Percentiles rank a stretch among this genome's conserved stretches.
phyloP scores from a whole-genome alignment of 2,113 vertebrate species.

The Alectura lathami region DNA sequence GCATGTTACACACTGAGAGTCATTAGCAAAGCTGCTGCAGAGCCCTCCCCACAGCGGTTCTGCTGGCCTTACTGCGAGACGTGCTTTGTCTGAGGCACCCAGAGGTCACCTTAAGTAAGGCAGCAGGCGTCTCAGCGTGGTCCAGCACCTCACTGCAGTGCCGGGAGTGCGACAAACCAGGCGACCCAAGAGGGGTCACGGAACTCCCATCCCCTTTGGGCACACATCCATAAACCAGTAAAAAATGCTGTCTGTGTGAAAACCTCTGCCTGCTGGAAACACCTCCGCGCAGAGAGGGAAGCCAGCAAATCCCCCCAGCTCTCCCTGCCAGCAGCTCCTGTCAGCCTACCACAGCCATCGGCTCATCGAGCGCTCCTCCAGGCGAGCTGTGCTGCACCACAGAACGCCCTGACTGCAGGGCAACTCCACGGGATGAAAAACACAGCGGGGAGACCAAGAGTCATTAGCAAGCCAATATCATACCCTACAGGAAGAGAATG shows the following conservation, averaged over 20 bases:
- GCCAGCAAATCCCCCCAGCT: not conserved
- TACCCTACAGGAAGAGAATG: not conserved
- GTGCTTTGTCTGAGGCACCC: not conserved
- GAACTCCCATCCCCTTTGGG: not conserved
- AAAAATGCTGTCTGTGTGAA: not conserved
- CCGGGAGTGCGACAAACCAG: not conserved
- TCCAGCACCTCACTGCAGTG: not conserved
- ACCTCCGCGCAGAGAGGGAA: not conserved
- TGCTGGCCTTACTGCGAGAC: not conserved
- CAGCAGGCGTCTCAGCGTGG: not conserved
- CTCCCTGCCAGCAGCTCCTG: not conserved
- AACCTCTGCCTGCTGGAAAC: not conserved
- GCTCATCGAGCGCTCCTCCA: not conserved
- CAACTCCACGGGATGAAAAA: not conserved
- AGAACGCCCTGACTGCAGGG: not conserved
- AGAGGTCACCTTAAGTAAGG: not conserved
- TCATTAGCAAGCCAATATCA: not conserved
- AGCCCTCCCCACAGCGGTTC: not conserved
- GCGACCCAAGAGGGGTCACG: not conserved
- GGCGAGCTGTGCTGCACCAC: not conserved
- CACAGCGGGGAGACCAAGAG: not conserved
- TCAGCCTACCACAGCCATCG: not conserved
- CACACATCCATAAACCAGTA: not conserved
- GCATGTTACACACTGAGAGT: fast-evolving
- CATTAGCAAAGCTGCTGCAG: not conserved